Evolutionary conservation across 2,888 invertebrate genomes (phyloP), one percentile per base, ranked within the genome.

Genomic region (Rhodophaea formosa): DNA sequence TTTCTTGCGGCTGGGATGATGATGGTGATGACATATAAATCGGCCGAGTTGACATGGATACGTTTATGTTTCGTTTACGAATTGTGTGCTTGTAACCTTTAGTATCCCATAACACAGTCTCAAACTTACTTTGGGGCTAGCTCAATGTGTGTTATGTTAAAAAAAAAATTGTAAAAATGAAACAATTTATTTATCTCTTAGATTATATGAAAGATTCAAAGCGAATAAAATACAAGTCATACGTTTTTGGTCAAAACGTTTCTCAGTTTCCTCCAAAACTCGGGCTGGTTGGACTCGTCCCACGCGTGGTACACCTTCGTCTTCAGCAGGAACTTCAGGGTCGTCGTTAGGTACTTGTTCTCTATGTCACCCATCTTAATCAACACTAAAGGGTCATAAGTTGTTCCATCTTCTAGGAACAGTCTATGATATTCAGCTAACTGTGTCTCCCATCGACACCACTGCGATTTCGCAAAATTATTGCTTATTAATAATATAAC

Each of bases 381-480:
- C 67, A 95, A 82, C 14, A 95, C 91, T 57, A 95, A 74, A 3
- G 93, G 92, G 65, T 93, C 93, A 59, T 93, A 92, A 0, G 84
- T 77, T 0, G 86, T 92, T 1, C 92, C 92, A 60, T 93, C 92
- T 68, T 93, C 92, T 29, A 93, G 83, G 63, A 94, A 93, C 58
- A 94, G 79, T 57, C 94, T 87, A 64, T 94, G 93, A 70, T 94
- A 92, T 66, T 95, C 94, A 0, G 94, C 94, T 17, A 95, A 84
- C 67, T 94, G 93, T 10, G 94, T 93, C 71, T 95, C 95, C 93
- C 94, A 93, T 43, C 93, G 86, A 72, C 94, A 94, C 95, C 95
- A 96, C 59, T 95, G 94, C 29, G 95, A 94, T 68, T 93, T 92
- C 0, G 94, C 93, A 75, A 95, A 95, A 66, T 92, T 90, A 68